Evolutionary conservation across 2,888 invertebrate species (phyloP).

Genomic region (Psococerastis gibbosa): DNA sequence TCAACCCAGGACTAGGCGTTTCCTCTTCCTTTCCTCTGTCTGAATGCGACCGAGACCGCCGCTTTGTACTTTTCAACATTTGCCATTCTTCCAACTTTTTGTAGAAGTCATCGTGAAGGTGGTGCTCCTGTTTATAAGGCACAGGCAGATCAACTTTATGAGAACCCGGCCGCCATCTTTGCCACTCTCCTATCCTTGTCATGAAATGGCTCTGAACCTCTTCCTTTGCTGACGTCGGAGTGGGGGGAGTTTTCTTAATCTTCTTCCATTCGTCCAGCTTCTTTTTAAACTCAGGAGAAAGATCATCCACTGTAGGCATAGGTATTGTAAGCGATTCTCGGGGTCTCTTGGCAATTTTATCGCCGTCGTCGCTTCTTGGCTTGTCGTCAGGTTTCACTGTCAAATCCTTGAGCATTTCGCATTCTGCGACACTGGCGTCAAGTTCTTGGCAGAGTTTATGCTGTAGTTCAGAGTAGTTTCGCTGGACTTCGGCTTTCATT

Average conservation of each 20-base stretch:
- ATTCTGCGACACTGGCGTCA: slow-evolving; percentile 47
- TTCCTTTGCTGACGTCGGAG: slow-evolving; percentile 15
- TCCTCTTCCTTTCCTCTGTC: slow-evolving; percentile 12
- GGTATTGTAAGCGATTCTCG: slow-evolving; percentile 5
- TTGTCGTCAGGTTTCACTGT: slow-evolving; percentile 1
- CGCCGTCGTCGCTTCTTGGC: slow-evolving; percentile 33
- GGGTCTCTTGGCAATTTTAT: slow-evolving; percentile 22
- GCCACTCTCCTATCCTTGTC: slow-evolving; percentile 38
- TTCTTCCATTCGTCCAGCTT: slow-evolving; percentile 77
- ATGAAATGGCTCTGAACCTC: slow-evolving; percentile 20
- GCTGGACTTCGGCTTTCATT: slow-evolving; percentile 44
- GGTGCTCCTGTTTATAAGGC: neutral
- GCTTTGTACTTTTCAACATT: slow-evolving; percentile 35
- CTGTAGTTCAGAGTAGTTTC: slow-evolving; percentile 51
- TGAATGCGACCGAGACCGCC: slow-evolving; percentile 20
- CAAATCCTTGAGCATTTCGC: slow-evolving; percentile 28
- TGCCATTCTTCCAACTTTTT: slow-evolving; percentile 50
- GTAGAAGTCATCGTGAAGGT: slow-evolving; percentile 23
- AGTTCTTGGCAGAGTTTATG: slow-evolving; percentile 54
- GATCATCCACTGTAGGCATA: slow-evolving; percentile 24
- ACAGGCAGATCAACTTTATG: neutral
- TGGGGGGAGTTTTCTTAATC: slow-evolving; percentile 32
- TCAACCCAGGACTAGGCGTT: slow-evolving; percentile 22
- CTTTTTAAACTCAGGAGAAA: slow-evolving; percentile 62
- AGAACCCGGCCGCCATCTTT: slow-evolving; percentile 35